Evolutionary conservation across 2,797 vertebrate species (phyloP).

Genomic region (Erethizon dorsatum): DNA sequence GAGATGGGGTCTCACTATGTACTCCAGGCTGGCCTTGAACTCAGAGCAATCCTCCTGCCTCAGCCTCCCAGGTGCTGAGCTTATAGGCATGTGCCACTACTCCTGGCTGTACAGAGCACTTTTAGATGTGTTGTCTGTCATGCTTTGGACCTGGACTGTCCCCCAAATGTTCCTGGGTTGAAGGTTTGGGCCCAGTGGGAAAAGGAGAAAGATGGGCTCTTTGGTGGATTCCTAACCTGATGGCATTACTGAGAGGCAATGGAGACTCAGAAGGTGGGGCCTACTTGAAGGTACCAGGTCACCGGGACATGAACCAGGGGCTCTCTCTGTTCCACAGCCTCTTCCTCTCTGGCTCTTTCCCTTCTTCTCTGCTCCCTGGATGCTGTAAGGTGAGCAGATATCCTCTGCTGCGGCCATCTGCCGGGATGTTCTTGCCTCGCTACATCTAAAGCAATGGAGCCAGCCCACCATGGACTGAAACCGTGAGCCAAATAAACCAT

Average conservation of each 20-base stretch:
- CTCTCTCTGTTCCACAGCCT: neutral
- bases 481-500: no score
- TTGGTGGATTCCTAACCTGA: neutral
- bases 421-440: neutral
- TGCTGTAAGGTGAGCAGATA: neutral
- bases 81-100: neutral
- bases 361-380: neutral
- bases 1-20: neutral
- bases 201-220: neutral
- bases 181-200: neutral
- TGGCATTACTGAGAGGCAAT: neutral
- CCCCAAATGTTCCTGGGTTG: neutral
- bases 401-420: neutral
- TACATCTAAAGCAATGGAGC: neutral
- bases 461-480: neutral
- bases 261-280: neutral
- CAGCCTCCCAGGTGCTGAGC: neutral
- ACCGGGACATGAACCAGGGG: neutral
- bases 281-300: neutral
- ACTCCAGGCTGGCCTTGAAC: neutral
- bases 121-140: neutral
- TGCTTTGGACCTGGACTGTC: neutral
- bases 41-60: neutral
- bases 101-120: neutral
- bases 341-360: neutral